Percentiles rank a stretch among this genome's conserved stretches.
phyloP scores from a whole-genome alignment of 2,113 vertebrate species.

The Sebastes fasciatus region DNA sequence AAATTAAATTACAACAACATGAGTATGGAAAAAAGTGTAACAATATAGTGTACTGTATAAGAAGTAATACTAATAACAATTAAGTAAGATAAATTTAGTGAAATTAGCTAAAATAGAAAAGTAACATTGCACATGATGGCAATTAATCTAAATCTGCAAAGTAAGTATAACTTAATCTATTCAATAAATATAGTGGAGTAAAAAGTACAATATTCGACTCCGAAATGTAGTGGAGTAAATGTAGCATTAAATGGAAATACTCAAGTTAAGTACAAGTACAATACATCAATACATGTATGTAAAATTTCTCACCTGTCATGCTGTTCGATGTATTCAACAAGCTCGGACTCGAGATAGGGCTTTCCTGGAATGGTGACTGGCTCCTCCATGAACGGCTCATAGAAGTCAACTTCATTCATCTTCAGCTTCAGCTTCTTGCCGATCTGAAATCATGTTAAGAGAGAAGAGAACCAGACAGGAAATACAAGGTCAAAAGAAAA shows the following conservation, averaged over 20 bases:
- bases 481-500: not conserved
- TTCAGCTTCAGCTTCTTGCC: constrained; percentile 92
- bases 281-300: not conserved
- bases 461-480: not conserved
- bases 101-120: no score
- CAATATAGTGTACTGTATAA: no score
- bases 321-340: constrained; percentile 88
- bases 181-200: no score
- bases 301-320: constrained; percentile 86
- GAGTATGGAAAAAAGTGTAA: no score
- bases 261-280: not conserved
- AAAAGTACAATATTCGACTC: not conserved
- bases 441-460: constrained; percentile 79
- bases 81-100: no score
- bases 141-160: no score
- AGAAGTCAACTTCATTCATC: constrained; percentile 92
- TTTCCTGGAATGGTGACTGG: constrained; percentile 89
- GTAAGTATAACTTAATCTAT: no score
- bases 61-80: no score
- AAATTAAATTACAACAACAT: no score
- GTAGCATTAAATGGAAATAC: not conserved
- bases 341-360: constrained; percentile 89
- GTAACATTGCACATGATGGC: no score
- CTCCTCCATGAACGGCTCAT: constrained; percentile 92
- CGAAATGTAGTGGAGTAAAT: not conserved